Conservation (phyloP, 2,888 invertebrate genomes). For the Zootermopsis nevadensis region DNA sequence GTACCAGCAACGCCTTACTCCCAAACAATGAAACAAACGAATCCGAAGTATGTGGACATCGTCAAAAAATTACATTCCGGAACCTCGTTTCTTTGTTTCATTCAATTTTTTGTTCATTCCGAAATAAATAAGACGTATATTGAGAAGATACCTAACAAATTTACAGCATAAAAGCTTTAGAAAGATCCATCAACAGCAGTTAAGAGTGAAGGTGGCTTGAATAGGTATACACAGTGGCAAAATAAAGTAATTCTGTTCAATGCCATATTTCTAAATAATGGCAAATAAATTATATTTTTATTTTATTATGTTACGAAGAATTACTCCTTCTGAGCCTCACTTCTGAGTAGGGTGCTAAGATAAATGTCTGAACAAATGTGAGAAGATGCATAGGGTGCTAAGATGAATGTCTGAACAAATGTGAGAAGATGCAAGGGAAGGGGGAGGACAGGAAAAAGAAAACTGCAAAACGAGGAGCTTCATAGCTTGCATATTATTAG, state of each 20-base stretch:
- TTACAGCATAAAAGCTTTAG: background rate
- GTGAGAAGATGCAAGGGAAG: too few relatives aligned
- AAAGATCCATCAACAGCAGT: background rate
- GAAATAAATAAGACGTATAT: constrained; percentile 27
- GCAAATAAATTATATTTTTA: too few relatives aligned
- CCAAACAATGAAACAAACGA: constrained; percentile 28
- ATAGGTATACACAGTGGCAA: background rate
- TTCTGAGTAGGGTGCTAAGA: too few relatives aligned
- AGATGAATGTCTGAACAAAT: too few relatives aligned
- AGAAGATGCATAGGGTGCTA: too few relatives aligned
- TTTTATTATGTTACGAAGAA: too few relatives aligned
- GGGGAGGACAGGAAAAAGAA: too few relatives aligned
- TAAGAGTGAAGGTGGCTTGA: background rate
- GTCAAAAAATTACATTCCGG: constrained; percentile 17
- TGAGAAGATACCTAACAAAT: background rate
- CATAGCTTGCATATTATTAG: too few relatives aligned
- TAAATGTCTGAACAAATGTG: too few relatives aligned
- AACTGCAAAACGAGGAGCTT: too few relatives aligned
- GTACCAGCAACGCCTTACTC: background rate
- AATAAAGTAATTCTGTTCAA: background rate
- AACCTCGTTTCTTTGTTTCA: constrained; percentile 16
- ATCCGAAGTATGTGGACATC: constrained; percentile 22
- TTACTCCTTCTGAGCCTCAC: too few relatives aligned
- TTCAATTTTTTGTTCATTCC: constrained; percentile 17
- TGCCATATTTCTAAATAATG: too few relatives aligned